Evolutionary conservation across 1,140 invertebrate species (phyloP).

Genomic region (Leguminivora glycinivorella): DNA sequence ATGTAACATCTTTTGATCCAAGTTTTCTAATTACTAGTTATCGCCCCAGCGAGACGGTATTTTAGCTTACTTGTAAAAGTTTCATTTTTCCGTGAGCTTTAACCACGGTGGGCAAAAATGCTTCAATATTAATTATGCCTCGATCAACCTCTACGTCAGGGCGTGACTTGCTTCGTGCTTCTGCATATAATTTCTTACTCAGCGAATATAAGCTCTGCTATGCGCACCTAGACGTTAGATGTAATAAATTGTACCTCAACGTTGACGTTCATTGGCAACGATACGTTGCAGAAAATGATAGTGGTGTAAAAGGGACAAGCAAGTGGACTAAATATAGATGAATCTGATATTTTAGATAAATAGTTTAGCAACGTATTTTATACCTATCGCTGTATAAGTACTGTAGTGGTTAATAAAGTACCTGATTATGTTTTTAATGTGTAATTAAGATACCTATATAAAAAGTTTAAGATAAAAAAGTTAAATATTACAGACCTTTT

Average conservation of each 20-base stretch:
- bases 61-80: slow-evolving; percentile 20
- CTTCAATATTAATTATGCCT: slow-evolving; percentile 68
- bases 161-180: slow-evolving; percentile 65
- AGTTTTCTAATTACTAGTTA: slow-evolving; percentile 16
- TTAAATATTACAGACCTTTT: too few relatives aligned
- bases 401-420: too few relatives aligned
- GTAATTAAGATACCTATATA: too few relatives aligned
- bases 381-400: too few relatives aligned
- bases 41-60: not conserved
- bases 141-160: slow-evolving; percentile 52
- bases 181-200: slow-evolving; percentile 73
- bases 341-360: too few relatives aligned
- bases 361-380: too few relatives aligned
- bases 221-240: slow-evolving; percentile 9
- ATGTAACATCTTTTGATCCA: not conserved
- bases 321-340: not conserved
- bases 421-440: too few relatives aligned
- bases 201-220: slow-evolving; percentile 56
- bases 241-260: not conserved
- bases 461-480: too few relatives aligned
- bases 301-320: not conserved
- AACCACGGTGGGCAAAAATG: slow-evolving; percentile 33
- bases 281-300: not conserved
- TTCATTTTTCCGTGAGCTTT: not conserved
- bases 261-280: slow-evolving; percentile 3